Evolutionary conservation across 2,113 vertebrate genomes (phyloP).

Genomic region (Poecile atricapillus): DNA sequence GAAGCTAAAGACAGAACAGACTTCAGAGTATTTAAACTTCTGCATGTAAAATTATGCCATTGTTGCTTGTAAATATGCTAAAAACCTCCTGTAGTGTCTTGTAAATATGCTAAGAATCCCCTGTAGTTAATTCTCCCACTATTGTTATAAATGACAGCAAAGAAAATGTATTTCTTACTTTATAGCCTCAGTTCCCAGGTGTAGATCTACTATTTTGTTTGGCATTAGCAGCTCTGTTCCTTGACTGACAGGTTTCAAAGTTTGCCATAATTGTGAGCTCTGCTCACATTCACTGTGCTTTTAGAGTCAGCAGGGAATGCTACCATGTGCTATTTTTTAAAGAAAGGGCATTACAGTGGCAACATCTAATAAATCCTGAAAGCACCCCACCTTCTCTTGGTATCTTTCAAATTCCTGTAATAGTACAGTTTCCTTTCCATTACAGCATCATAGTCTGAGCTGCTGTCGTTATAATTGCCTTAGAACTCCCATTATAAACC

Average conservation of each 20-base stretch:
- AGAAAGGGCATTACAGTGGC: background rate
- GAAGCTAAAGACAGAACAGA: background rate
- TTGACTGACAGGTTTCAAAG: background rate
- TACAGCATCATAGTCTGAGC: background rate
- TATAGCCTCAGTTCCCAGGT: conserved; percentile 23
- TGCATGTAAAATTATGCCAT: conserved; percentile 20
- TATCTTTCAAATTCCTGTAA: conserved; percentile 21
- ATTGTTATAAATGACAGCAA: conserved; percentile 22
- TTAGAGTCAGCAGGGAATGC: conserved; percentile 44
- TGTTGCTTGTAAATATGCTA: conserved; percentile 62
- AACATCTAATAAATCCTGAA: conserved; percentile 12
- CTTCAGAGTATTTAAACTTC: conserved; percentile 50
- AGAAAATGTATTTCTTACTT: conserved; percentile 19
- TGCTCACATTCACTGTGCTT: background rate
- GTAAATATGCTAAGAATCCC: conserved; percentile 60
- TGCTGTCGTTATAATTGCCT: background rate
- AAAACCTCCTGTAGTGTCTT: conserved; percentile 44
- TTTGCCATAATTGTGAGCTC: background rate
- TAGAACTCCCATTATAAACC: background rate
- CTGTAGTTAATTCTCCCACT: conserved; percentile 23
- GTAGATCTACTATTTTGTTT: conserved; percentile 1
- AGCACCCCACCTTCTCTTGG: background rate
- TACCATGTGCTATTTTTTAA: conserved; percentile 19
- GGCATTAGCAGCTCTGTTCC: background rate
- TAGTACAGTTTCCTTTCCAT: background rate